Evolutionary conservation across 2,888 invertebrate genomes (phyloP).

Genomic region (Lagria hirta): DNA sequence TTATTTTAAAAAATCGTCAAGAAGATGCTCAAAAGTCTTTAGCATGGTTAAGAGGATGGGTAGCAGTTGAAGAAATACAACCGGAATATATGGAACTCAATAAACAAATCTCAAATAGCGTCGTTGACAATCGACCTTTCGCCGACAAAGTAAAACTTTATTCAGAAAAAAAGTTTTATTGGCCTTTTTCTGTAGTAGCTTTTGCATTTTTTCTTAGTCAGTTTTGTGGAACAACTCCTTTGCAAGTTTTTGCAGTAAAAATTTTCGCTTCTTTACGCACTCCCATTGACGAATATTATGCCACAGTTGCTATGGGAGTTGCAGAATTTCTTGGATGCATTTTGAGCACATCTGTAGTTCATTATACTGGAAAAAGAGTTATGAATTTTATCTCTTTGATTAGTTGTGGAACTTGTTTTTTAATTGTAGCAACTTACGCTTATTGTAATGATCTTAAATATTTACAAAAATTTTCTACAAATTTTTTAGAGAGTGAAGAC

Average conservation of each 20-base stretch:
- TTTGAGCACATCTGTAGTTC: slow-evolving; percentile 67
- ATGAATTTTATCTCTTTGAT: slow-evolving; percentile 67
- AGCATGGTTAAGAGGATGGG: slow-evolving; percentile 58
- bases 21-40: slow-evolving; percentile 67
- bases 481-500: too few relatives aligned
- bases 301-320: slow-evolving; percentile 71
- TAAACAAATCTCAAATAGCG: slow-evolving; percentile 11
- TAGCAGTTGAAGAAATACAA: slow-evolving; percentile 58
- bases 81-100: slow-evolving; percentile 56
- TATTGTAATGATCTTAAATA: slow-evolving; percentile 42
- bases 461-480: slow-evolving; percentile 23
- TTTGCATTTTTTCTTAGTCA: slow-evolving; percentile 73
- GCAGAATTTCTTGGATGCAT: slow-evolving; percentile 69
- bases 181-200: slow-evolving; percentile 68
- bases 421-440: slow-evolving; percentile 62
- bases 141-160: slow-evolving; percentile 50
- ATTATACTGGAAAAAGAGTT: slow-evolving; percentile 72
- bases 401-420: slow-evolving; percentile 67
- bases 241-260: slow-evolving; percentile 73
- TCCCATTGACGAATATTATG: slow-evolving; percentile 75
- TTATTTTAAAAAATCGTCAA: slow-evolving; percentile 65
- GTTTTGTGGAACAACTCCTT: slow-evolving; percentile 73
- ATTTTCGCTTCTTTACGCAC: slow-evolving; percentile 72
- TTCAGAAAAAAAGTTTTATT: slow-evolving; percentile 63
- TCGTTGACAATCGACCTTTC: slow-evolving; percentile 14